These are phyloP conservation scores for Lepilemur septentrionalis DNA, from an alignment of 2,797 vertebrate species.

Conservation along the genomic window DNA sequence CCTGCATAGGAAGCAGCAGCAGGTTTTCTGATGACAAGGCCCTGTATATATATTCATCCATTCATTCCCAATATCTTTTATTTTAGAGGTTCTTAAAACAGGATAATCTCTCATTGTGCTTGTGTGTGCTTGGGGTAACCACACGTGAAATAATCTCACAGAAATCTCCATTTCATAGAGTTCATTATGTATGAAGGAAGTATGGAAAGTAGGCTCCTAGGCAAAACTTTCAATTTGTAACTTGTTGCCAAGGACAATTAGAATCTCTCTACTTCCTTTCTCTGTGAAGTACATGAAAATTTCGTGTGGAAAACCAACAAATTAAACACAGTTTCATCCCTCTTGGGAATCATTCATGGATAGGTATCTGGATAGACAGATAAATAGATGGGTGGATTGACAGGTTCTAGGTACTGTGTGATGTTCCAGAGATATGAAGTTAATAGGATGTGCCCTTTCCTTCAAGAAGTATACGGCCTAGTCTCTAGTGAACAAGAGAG, in stretches of 20 bases:
- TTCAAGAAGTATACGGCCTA: background rate
- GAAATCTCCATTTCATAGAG: background rate
- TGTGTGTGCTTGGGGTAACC: background rate
- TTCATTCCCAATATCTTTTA: background rate
- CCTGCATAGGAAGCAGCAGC: background rate
- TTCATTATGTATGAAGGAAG: background rate
- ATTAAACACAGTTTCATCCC: background rate
- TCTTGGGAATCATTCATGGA: background rate
- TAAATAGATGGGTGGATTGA: background rate
- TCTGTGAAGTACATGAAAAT: background rate
- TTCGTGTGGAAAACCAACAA: background rate
- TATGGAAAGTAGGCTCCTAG: background rate
- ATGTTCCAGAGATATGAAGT: background rate
- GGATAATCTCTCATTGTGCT: background rate
- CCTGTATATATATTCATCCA: background rate
- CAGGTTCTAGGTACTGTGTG: background rate
- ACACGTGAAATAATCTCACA: background rate
- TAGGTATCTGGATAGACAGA: background rate
- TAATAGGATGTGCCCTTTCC: background rate
- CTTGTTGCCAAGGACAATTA: background rate
- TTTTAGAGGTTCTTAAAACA: background rate
- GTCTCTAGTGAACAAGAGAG: background rate
- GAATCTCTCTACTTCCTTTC: background rate
- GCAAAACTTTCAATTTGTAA: background rate
- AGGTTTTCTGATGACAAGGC: background rate